These are phyloP conservation scores for Euplexia lucipara DNA, from an alignment of 2,888 invertebrate species.

Conservation along the genomic window DNA sequence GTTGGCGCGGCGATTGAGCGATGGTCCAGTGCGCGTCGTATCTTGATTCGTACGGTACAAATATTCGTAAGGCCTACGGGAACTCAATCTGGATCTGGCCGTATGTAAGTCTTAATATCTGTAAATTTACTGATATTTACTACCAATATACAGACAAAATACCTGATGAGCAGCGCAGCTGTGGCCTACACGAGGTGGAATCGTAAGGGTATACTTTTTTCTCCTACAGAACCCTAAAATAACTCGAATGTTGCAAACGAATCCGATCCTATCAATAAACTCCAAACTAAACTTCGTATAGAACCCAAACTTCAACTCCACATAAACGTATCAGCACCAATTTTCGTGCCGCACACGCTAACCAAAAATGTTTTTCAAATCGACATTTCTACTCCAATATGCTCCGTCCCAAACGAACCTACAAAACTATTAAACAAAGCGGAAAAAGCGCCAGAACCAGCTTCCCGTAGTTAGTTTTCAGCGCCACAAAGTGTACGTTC, in stretches of 20 bases:
- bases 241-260: background rate
- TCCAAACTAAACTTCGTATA: constrained; percentile 15
- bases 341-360: constrained; percentile 19
- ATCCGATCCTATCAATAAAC: constrained; percentile 18
- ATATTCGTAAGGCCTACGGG: no score
- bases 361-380: constrained; percentile 50
- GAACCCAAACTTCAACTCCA: constrained; percentile 9
- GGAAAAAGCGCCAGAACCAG: constrained; percentile 47
- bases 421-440: constrained; percentile 63
- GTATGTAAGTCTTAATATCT: no score
- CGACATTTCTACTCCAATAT: constrained; percentile 43
- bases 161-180: no score
- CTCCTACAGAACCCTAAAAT: no score
- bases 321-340: constrained; percentile 27
- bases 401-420: constrained; percentile 46
- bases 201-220: no score
- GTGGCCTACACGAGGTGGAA: no score
- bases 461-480: constrained; percentile 54
- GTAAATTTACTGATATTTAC: no score
- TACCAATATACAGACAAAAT: no score
- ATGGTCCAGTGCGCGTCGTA: no score
- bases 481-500: constrained; percentile 50
- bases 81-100: no score
- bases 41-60: no score
- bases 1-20: no score